Evolutionary conservation across 2,888 invertebrate species (phyloP).

Genomic region (Dolomedes plantarius): DNA sequence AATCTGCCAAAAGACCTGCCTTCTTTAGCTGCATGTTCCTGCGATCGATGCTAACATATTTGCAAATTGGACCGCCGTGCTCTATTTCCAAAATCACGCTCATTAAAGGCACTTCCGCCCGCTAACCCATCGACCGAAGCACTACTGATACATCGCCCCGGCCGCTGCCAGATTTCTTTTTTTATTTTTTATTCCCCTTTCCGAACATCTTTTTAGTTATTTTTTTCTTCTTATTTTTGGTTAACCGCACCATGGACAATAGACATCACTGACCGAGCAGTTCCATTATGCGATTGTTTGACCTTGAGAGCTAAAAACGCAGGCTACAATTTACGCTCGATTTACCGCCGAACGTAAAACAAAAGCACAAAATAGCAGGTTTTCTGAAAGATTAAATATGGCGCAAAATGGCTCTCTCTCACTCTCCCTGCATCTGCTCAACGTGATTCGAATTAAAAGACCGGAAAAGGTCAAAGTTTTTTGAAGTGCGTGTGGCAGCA

Average conservation of each 20-base stretch:
- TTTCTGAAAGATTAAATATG: constrained; percentile 13
- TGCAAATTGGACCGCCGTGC: constrained; percentile 20
- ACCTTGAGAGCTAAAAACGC: constrained; percentile 52
- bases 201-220: not conserved
- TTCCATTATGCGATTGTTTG: constrained; percentile 13
- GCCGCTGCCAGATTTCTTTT: constrained; percentile 37
- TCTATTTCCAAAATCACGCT: constrained; percentile 29
- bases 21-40: too few species aligned
- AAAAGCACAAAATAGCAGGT: constrained; percentile 44
- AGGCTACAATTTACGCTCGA: constrained; percentile 31
- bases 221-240: too few species aligned
- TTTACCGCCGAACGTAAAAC: constrained; percentile 51
- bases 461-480: constrained; percentile 39
- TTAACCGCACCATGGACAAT: not conserved
- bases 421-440: constrained; percentile 22
- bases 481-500: not conserved
- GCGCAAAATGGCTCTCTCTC: constrained; percentile 12
- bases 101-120: constrained; percentile 53
- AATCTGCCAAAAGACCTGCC: too few species aligned
- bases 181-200: constrained; percentile 3
- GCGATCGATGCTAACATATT: too few species aligned
- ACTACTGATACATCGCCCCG: constrained; percentile 61
- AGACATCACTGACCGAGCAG: constrained; percentile 37
- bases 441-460: constrained; percentile 35
- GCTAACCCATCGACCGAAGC: constrained; percentile 60